Base-by-base conservation (phyloP, 2,888 invertebrate species). In the Ornithoptera priamus region DNA sequence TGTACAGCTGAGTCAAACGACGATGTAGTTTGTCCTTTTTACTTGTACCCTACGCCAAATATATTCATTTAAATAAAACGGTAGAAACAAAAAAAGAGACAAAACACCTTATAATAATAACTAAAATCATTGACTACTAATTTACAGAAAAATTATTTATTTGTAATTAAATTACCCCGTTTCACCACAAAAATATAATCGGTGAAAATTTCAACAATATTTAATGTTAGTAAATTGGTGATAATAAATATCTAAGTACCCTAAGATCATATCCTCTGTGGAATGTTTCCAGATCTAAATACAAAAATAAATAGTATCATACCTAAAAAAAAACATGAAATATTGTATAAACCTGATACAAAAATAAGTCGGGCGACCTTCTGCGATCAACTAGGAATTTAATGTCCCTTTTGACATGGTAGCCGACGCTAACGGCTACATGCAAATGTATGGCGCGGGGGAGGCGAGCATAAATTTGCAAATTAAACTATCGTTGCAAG, bases 21-120 rank as follows among this genome's bases (percentile, higher is more conserved):
- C 85, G 85, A 58, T 94, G 94, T 17, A 96, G 92, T n/a, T 95
- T 92, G 77, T 96, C 96, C 81, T 96, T 96, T 80, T 95, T 96
- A 84, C 96, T 97, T 46, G 93, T 87, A 50, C 94, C 94, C 88
- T 94, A 85, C 80, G 46, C 62, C 77, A 71, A 64, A 67, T 30
- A 60, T 59, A 59, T 36, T 18, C 10, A 36, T 36, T 61, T 36
- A 20, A 22, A 39, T 61, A 42, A n/a, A 58, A 30, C 2, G 3
- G 2, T 30, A 30, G 30, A 7, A 20, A 46, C 15, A 15, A 15
- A 46, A 46, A 42, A 42, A 12, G 12, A 42, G 12, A 1, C 3
- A 12, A 10, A 1, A 42, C 10, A 42, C 42, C 15, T 3, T 15
- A 2, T 3, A 46, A 46, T 4, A 46, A 46, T 46, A 46, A 46